Conservation (phyloP, 2,113 vertebrate genomes). For the Electrona antarctica region DNA sequence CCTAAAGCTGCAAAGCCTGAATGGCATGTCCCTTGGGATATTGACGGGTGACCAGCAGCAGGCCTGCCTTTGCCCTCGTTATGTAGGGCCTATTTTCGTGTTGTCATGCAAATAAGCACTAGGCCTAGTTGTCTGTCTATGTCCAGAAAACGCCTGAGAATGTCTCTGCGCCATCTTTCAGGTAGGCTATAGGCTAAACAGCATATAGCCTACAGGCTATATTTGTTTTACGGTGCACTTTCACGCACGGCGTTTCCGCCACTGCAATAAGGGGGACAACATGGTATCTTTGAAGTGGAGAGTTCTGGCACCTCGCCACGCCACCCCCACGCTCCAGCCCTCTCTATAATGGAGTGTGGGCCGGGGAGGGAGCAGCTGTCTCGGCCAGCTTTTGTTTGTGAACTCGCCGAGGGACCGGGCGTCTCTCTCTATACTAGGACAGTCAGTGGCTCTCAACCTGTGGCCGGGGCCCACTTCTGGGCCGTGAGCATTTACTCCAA, state of each 20-base stretch:
- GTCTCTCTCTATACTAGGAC: conserved; percentile 19
- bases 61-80: conserved; percentile 31
- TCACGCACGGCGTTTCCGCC: conserved; percentile 44
- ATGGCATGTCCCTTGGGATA: background rate
- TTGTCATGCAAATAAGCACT: conserved; percentile 62
- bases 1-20: no score
- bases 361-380: conserved; percentile 66
- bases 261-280: conserved; percentile 47
- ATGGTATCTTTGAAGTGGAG: conserved; percentile 65
- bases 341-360: conserved; percentile 49
- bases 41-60: conserved; percentile 25
- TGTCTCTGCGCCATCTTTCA: conserved; percentile 37
- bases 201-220: no score
- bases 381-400: conserved; percentile 63
- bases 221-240: conserved; percentile 12
- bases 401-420: conserved; percentile 50
- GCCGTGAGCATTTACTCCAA: no score
- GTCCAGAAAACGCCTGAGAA: background rate
- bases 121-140: conserved; percentile 11
- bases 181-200: conserved; percentile 29
- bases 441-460: no score
- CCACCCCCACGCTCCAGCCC: conserved; percentile 29
- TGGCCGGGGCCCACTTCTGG: no score
- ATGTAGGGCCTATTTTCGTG: conserved; percentile 24
- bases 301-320: conserved; percentile 68